Evolutionary conservation across 1,140 invertebrate genomes (phyloP).

Genomic region (Trypoxylus dichotomus): DNA sequence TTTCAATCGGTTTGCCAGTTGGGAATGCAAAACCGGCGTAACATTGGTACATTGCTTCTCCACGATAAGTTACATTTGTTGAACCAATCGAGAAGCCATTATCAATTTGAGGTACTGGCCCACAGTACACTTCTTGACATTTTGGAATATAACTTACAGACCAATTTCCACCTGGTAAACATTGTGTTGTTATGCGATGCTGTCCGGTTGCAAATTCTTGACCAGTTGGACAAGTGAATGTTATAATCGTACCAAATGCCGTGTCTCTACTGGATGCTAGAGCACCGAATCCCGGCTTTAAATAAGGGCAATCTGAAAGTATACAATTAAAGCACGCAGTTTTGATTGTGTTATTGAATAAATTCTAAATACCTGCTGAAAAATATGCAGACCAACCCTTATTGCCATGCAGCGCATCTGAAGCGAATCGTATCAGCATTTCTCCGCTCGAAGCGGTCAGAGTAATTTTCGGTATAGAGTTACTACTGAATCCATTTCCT

Average conservation of each 20-base stretch:
- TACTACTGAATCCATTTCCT: slow-evolving; percentile 83
- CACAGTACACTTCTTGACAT: slow-evolving; percentile 97
- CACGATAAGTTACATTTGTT: slow-evolving; percentile 91
- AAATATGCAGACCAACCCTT: slow-evolving; percentile 88
- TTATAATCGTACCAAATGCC: slow-evolving; percentile 86
- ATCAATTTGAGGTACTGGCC: slow-evolving; percentile 95
- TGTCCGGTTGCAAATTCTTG: slow-evolving; percentile 94
- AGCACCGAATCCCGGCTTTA: slow-evolving; percentile 83
- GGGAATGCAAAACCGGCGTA: slow-evolving; percentile 95
- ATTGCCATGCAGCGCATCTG: slow-evolving; percentile 83
- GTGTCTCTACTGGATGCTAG: slow-evolving; percentile 89
- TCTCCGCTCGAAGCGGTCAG: slow-evolving; percentile 90
- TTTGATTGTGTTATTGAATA: neutral
- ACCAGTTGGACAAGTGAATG: slow-evolving; percentile 88
- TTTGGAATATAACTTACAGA: slow-evolving; percentile 88
- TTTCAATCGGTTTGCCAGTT: slow-evolving; percentile 83
- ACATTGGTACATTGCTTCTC: slow-evolving; percentile 92
- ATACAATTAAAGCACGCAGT: neutral
- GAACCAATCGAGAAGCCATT: slow-evolving; percentile 96
- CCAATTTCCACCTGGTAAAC: slow-evolving; percentile 90
- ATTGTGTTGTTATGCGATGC: slow-evolving; percentile 79
- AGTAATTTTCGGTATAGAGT: slow-evolving; percentile 79
- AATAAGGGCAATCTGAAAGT: slow-evolving; percentile 80
- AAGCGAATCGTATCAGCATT: slow-evolving; percentile 85
- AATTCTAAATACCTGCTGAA: slow-evolving; percentile 74